phyloP scores from a whole-genome alignment of 2,888 invertebrate genomes.

The Rhodophaea formosa region DNA sequence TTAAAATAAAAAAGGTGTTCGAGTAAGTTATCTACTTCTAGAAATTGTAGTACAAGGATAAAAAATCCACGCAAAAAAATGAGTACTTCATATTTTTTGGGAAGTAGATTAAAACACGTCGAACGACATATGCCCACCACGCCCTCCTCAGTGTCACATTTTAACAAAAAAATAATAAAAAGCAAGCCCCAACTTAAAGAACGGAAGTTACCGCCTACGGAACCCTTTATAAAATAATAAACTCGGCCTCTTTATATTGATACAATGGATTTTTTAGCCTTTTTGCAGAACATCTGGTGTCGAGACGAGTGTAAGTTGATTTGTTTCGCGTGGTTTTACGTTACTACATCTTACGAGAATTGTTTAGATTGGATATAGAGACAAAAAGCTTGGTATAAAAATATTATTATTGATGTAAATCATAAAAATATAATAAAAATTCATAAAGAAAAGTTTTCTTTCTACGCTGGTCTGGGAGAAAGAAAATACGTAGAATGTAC shows the following conservation, averaged over 20 bases:
- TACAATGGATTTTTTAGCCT: constrained; percentile 19
- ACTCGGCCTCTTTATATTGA: constrained; percentile 33
- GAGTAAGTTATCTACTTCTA: too few relatives aligned
- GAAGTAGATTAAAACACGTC: too few relatives aligned
- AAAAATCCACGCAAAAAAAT: too few relatives aligned
- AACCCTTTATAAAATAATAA: constrained; percentile 57
- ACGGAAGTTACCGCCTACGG: constrained; percentile 48
- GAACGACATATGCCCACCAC: constrained; percentile 27
- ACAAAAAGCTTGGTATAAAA: not conserved
- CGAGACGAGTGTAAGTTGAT: not conserved
- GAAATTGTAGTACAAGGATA: too few relatives aligned
- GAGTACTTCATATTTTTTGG: too few relatives aligned
- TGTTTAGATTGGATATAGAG: not conserved
- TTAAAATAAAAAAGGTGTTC: too few relatives aligned
- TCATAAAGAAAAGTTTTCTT: too few relatives aligned
- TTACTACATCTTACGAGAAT: not conserved
- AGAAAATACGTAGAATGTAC: too few relatives aligned
- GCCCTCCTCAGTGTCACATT: constrained; percentile 44
- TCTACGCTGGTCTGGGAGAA: too few relatives aligned
- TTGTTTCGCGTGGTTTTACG: constrained; percentile 4
- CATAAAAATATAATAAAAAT: too few relatives aligned
- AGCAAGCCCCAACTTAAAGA: constrained; percentile 20
- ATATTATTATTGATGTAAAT: too few relatives aligned
- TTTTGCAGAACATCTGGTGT: constrained; percentile 13
- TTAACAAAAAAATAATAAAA: constrained; percentile 36